Percentiles rank a stretch among this genome's conserved stretches.
phyloP scores from a whole-genome alignment of 2,888 invertebrate species.

The Raillietiella orientalis region DNA sequence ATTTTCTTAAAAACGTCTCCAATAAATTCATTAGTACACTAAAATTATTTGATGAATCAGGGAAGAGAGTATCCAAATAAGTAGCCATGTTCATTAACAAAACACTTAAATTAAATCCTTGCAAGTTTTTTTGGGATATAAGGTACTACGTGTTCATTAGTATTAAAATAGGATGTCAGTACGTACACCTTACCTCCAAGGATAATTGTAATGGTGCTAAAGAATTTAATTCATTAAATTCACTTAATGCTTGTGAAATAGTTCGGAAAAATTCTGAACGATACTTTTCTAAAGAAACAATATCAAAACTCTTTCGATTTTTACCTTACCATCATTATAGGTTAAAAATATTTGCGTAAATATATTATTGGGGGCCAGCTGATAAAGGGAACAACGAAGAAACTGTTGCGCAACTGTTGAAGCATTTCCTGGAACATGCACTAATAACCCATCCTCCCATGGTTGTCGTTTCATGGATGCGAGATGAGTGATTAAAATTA shows the following conservation, averaged over 20 bases:
- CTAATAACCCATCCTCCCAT: conserved; percentile 58
- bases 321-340: conserved; percentile 33
- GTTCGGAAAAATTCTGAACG: conserved; percentile 69
- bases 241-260: conserved; percentile 64
- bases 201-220: conserved; percentile 72
- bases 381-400: conserved; percentile 77
- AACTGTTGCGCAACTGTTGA: conserved; percentile 90
- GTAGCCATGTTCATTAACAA: conserved; percentile 3
- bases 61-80: no score
- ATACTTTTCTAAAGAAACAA: conserved; percentile 20
- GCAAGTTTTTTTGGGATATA: no score
- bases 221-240: conserved; percentile 83
- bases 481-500: conserved; percentile 31
- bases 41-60: no score
- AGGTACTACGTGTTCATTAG: no score
- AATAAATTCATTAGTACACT: no score
- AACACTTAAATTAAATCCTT: no score
- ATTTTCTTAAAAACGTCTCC: no score
- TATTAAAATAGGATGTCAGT: no score
- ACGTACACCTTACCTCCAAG: conserved; percentile 47
- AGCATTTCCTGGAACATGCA: conserved; percentile 73
- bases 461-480: conserved; percentile 45
- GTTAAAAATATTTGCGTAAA: conserved; percentile 85
- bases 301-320: conserved; percentile 1
- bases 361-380: conserved; percentile 82